Conservation (phyloP, 2,797 vertebrate species). For the Gadopsis marmoratus region DNA sequence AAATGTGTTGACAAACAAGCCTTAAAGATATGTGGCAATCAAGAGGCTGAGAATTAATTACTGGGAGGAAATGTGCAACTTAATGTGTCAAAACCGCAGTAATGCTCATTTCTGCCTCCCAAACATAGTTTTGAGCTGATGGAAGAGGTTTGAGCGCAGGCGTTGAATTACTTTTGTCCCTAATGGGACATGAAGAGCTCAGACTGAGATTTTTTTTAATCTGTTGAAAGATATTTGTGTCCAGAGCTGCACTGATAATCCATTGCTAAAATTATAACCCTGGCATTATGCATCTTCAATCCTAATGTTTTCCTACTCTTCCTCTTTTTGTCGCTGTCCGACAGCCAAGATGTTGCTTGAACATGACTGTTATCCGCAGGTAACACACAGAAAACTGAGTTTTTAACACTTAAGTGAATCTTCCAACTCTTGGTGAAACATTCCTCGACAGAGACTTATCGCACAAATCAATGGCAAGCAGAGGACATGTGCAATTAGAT, state of each 20-base stretch:
- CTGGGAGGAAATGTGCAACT: conserved; percentile 58
- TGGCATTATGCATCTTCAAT: background rate
- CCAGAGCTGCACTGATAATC: background rate
- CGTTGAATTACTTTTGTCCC: background rate
- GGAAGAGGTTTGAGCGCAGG: conserved; percentile 32
- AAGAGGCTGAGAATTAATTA: conserved; percentile 58
- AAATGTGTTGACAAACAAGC: conserved; percentile 73
- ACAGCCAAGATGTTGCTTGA: background rate
- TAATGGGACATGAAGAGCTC: conserved; percentile 6
- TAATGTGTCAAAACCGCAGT: conserved; percentile 61
- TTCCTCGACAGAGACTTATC: background rate
- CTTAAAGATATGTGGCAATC: conserved; percentile 55
- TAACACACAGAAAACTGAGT: no score
- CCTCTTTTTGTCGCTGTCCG: background rate
- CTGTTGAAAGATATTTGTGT: conserved; percentile 9
- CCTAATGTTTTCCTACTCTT: background rate
- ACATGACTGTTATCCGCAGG: background rate
- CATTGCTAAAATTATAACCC: background rate
- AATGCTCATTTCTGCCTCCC: conserved; percentile 44
- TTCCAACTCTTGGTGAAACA: background rate
- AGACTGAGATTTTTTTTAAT: background rate
- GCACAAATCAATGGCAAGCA: background rate
- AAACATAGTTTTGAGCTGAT: conserved; percentile 56
- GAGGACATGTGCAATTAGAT: background rate
- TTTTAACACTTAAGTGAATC: background rate